phyloP scores from a whole-genome alignment of 2,888 invertebrate species.

The Zaprionus lineosus region DNA sequence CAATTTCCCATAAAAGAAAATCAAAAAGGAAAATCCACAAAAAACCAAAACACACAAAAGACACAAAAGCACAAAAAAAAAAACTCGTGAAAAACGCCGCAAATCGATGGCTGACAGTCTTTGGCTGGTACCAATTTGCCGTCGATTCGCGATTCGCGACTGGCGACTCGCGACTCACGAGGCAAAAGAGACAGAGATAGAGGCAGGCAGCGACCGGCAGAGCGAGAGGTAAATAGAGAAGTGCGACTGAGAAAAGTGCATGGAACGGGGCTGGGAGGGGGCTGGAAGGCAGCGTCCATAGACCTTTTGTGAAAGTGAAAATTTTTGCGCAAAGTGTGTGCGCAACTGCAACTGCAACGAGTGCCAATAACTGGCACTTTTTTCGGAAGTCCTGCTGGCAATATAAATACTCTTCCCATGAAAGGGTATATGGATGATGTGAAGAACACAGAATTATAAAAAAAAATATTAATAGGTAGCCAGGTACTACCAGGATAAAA shows the following conservation, averaged over 20 bases:
- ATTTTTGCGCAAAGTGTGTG: constrained; percentile 62
- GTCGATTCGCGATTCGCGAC: constrained; percentile 69
- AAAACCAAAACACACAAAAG: constrained; percentile 10
- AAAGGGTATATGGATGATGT: no score
- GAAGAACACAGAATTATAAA: no score
- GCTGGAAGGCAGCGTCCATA: constrained; percentile 74
- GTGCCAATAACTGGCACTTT: constrained; percentile 32
- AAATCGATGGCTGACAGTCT: constrained; percentile 76
- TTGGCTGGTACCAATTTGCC: constrained; percentile 77
- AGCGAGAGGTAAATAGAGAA: neutral
- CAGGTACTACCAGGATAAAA: no score
- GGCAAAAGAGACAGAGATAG: constrained; percentile 24
- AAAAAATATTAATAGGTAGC: no score
- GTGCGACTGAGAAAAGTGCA: constrained; percentile 26
- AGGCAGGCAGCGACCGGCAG: neutral
- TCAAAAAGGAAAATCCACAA: constrained; percentile 12
- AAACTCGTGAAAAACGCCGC: constrained; percentile 71
- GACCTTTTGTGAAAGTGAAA: constrained; percentile 82
- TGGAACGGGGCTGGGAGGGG: constrained; percentile 31
- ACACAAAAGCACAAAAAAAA: constrained; percentile 16
- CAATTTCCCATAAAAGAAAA: constrained; percentile 60
- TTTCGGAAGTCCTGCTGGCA: constrained; percentile 24
- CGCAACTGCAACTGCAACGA: constrained; percentile 36
- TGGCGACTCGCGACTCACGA: constrained; percentile 1
- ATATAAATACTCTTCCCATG: constrained; percentile 43